A percentile compares a stretch with the other conserved stretches of the same genome.
Conservation (phyloP, 2,888 invertebrate genomes). For the Orchesella flavescens region DNA sequence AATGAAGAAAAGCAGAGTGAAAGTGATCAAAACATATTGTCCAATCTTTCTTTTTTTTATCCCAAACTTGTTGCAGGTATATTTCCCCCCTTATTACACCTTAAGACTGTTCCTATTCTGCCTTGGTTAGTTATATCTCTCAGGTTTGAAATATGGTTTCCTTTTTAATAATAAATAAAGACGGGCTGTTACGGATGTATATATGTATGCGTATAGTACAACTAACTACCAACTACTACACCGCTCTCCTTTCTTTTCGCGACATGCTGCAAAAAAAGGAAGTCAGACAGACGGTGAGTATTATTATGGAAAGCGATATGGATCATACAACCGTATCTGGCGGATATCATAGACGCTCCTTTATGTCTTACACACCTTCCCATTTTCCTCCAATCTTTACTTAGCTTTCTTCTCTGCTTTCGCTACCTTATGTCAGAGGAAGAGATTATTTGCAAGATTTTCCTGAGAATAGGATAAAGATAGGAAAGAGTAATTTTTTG, state of each 20-base stretch:
- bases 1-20: neutral
- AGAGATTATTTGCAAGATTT: too few species aligned
- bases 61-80: constrained; percentile 43
- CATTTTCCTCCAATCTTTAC: neutral
- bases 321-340: neutral
- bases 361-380: neutral
- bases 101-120: neutral
- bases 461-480: too few species aligned
- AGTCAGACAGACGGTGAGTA: neutral
- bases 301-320: constrained; percentile 16
- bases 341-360: neutral
- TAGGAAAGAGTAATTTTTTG: neutral
- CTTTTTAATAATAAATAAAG: constrained; percentile 61
- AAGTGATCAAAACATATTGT: constrained; percentile 8
- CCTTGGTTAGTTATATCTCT: neutral
- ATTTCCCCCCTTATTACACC: neutral
- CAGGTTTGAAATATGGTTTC: constrained; percentile 58
- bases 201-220: constrained; percentile 40
- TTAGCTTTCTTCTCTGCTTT: too few species aligned
- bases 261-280: constrained; percentile 20
- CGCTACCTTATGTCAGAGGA: too few species aligned
- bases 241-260: neutral
- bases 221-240: too few species aligned
- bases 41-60: constrained; percentile 31
- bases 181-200: constrained; percentile 59